Conservation (phyloP, 2,888 invertebrate species). For the Tipula unca region DNA sequence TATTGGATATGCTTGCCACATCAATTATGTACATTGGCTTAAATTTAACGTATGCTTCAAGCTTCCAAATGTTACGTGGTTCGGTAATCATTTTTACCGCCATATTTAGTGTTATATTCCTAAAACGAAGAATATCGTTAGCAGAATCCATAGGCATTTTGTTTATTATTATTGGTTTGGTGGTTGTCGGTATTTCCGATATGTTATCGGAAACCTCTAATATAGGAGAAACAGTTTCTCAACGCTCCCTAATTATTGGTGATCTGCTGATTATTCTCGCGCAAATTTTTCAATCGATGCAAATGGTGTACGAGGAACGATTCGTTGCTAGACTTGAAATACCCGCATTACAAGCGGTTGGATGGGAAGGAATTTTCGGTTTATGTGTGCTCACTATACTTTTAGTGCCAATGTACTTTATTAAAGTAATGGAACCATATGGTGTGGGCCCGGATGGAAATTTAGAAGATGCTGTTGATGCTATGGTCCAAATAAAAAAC, state of each 20-base stretch:
- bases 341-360: slow-evolving; percentile 83
- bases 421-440: slow-evolving; percentile 66
- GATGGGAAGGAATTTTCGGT: slow-evolving; percentile 86
- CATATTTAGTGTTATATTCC: slow-evolving; percentile 72
- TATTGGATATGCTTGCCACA: slow-evolving; percentile 83
- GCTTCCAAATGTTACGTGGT: slow-evolving; percentile 92
- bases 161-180: slow-evolving; percentile 60
- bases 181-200: slow-evolving; percentile 69
- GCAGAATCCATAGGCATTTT: slow-evolving; percentile 72
- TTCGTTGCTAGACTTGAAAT: slow-evolving; percentile 76
- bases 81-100: slow-evolving; percentile 86
- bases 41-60: slow-evolving; percentile 84
- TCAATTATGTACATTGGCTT: slow-evolving; percentile 87
- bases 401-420: slow-evolving; percentile 73
- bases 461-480: slow-evolving; percentile 79
- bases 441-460: slow-evolving; percentile 63
- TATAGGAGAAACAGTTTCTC: slow-evolving; percentile 42
- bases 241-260: slow-evolving; percentile 73
- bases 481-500: slow-evolving; percentile 70
- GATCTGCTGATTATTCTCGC: slow-evolving; percentile 66
- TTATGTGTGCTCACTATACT: slow-evolving; percentile 52
- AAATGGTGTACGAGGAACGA: slow-evolving; percentile 94
- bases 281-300: slow-evolving; percentile 74
- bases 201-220: slow-evolving; percentile 38
- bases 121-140: slow-evolving; percentile 53